These are phyloP conservation scores for Zaprionus tsacasi DNA, from an alignment of 1,140 invertebrate species.

Conservation along the genomic window DNA sequence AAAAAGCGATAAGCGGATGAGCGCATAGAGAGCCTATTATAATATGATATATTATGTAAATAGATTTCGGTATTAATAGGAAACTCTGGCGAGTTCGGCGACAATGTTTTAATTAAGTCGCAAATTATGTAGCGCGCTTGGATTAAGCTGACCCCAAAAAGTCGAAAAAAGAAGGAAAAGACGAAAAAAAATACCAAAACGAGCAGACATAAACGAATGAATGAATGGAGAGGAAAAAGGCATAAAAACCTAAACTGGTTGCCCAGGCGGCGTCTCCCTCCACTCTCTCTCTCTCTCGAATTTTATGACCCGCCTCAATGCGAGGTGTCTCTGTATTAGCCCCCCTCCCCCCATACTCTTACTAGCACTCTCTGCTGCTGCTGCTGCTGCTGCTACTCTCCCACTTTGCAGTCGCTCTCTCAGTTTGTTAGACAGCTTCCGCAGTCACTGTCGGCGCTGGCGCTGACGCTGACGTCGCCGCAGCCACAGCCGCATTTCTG, in stretches of 20 bases:
- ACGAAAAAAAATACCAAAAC: constrained; percentile 35
- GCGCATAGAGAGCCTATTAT: constrained; percentile 16
- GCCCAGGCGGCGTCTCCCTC: constrained; percentile 28
- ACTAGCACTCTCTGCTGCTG: constrained; percentile 26
- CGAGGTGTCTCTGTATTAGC: constrained; percentile 41
- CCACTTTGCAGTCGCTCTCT: not conserved
- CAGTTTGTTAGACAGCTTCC: constrained; percentile 76
- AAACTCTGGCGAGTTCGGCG: constrained; percentile 19
- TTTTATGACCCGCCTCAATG: constrained; percentile 76
- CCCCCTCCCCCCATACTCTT: constrained; percentile 14
- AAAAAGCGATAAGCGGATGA: constrained; percentile 16
- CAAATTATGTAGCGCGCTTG: constrained; percentile 62
- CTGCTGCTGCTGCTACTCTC: not conserved
- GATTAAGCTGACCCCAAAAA: constrained; percentile 69
- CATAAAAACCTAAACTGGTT: constrained; percentile 63
- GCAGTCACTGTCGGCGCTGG: constrained; percentile 47
- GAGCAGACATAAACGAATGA: constrained; percentile 35
- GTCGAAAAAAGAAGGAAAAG: constrained; percentile 15
- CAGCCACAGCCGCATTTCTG: constrained; percentile 35
- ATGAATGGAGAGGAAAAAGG: constrained; percentile 15
- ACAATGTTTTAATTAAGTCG: constrained; percentile 75
- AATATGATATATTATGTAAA: constrained; percentile 14
- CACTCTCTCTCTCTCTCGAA: constrained; percentile 30
- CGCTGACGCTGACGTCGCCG: not conserved
- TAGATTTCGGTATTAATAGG: constrained; percentile 42